These are phyloP conservation scores for Himalopsyche kuldschensis DNA, from an alignment of 2,888 invertebrate species.

Conservation along the genomic window DNA sequence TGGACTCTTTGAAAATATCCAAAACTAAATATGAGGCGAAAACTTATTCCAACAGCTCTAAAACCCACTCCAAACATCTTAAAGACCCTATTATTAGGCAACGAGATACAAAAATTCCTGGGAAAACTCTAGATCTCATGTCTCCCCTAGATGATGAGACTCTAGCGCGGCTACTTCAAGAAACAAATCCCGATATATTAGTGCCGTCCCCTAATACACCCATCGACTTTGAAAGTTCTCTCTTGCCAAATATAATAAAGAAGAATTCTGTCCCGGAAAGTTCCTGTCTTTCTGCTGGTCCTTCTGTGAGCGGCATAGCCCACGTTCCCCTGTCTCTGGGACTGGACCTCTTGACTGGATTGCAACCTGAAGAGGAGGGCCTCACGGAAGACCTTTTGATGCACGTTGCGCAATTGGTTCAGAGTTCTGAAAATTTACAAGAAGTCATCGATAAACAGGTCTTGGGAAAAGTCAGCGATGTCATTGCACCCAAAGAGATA, in stretches of 20 bases:
- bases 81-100: neutral
- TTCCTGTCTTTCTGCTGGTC: constrained; percentile 36
- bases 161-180: constrained; percentile 57
- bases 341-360: constrained; percentile 60
- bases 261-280: constrained; percentile 43
- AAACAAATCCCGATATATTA: constrained; percentile 43
- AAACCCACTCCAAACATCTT: constrained; percentile 4
- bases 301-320: constrained; percentile 44
- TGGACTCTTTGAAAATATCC: constrained; percentile 38
- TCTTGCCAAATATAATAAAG: constrained; percentile 37
- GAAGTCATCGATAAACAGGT: constrained; percentile 73
- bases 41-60: constrained; percentile 27
- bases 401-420: constrained; percentile 74
- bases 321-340: constrained; percentile 62
- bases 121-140: constrained; percentile 46
- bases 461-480: constrained; percentile 50
- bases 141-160: constrained; percentile 57
- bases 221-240: neutral
- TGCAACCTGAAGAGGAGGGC: constrained; percentile 67
- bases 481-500: constrained; percentile 11
- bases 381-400: constrained; percentile 71
- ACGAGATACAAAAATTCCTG: neutral
- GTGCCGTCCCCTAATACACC: neutral
- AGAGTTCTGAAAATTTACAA: constrained; percentile 68
- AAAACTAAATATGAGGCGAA: constrained; percentile 35